Evolutionary conservation across 2,113 vertebrate genomes (phyloP).

Genomic region (Montifringilla adamsi): DNA sequence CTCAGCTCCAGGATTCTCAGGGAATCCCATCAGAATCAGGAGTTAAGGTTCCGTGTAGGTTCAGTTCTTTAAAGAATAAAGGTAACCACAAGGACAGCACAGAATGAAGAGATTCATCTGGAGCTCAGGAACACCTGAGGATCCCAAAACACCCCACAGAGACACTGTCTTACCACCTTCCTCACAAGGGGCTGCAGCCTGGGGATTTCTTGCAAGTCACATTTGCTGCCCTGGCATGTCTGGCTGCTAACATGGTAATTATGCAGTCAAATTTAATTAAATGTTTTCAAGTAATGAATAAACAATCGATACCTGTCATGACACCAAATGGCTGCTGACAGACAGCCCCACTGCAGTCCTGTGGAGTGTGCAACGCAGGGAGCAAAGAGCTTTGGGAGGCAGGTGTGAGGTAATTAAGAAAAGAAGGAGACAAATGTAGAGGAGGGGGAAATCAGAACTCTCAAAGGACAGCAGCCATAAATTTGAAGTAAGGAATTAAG

Average conservation of each 20-base stretch:
- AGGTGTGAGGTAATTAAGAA: not conserved
- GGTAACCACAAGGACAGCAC: not conserved
- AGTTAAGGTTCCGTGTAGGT: not conserved
- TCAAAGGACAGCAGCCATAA: not conserved
- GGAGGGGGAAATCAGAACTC: not conserved
- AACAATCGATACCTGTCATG: constrained; percentile 6
- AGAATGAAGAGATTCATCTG: not conserved
- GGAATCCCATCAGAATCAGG: not conserved
- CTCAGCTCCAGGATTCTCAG: not conserved
- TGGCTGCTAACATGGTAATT: not conserved
- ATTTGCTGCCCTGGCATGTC: not conserved
- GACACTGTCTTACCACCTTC: not conserved
- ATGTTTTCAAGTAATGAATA: constrained; percentile 13
- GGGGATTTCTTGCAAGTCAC: not conserved
- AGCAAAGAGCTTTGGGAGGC: not conserved
- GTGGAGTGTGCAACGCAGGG: not conserved
- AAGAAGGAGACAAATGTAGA: not conserved
- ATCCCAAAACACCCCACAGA: not conserved
- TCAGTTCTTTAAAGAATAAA: not conserved
- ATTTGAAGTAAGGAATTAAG: constrained; percentile 35
- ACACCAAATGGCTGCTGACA: not conserved
- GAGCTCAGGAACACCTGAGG: not conserved
- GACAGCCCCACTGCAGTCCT: not conserved
- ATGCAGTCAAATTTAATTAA: not conserved
- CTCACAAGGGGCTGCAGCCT: not conserved